Evolutionary conservation across 2,797 vertebrate genomes (phyloP).

Genomic region (Cyprinella venusta): DNA sequence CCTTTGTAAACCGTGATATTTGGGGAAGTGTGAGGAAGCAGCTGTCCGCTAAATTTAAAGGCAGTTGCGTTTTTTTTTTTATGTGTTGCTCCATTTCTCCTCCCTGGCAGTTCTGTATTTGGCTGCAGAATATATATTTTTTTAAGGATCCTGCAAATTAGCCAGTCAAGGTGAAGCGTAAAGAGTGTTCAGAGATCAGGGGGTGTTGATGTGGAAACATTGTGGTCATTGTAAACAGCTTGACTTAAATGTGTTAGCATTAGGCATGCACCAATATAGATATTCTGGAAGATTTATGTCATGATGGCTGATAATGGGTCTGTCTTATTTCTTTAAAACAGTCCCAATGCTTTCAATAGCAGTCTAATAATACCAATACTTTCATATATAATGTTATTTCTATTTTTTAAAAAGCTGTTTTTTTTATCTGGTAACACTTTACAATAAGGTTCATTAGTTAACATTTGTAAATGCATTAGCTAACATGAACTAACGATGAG

Average conservation of each 20-base stretch:
- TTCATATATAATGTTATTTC: not conserved
- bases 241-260: not conserved
- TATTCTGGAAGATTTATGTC: not conserved
- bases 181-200: conserved; percentile 6
- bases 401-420: too few species aligned
- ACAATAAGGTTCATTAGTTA: too few species aligned
- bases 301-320: not conserved
- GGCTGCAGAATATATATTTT: not conserved
- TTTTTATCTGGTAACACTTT: too few species aligned
- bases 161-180: not conserved
- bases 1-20: conserved; percentile 60
- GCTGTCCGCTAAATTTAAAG: conserved; percentile 51
- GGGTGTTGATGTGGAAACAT: conserved; percentile 4
- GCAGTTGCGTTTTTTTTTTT: not conserved
- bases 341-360: not conserved
- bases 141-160: conserved; percentile 13
- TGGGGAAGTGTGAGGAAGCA: conserved; percentile 18
- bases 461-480: too few species aligned
- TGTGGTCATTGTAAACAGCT: not conserved
- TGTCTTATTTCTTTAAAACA: not conserved
- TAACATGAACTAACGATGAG: too few species aligned
- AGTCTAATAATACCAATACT: not conserved
- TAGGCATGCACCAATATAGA: not conserved
- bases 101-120: conserved; percentile 1
- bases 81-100: not conserved